A percentile compares a stretch with the other conserved stretches of the same genome.
Evolutionary conservation across 1,140 invertebrate genomes (phyloP).

Genomic region (Nylanderia fulva): DNA sequence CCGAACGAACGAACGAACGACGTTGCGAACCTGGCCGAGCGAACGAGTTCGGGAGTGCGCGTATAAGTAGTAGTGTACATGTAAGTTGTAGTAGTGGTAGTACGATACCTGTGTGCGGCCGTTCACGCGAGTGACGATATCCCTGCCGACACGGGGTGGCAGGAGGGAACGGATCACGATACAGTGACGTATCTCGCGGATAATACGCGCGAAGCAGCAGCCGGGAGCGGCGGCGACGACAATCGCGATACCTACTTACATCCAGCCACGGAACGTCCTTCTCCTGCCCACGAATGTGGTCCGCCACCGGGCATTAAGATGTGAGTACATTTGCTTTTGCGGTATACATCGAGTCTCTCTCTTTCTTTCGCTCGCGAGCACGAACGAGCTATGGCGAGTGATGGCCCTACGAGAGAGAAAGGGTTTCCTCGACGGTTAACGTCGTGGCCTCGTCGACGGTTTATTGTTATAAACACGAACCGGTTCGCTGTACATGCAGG

Average conservation of each 20-base stretch:
- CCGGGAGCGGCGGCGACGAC: constrained; percentile 18
- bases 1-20: not conserved
- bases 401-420: constrained; percentile 48
- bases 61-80: not conserved
- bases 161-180: constrained; percentile 28
- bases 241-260: constrained; percentile 3
- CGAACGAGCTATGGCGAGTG: constrained; percentile 33
- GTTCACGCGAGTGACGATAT: constrained; percentile 45
- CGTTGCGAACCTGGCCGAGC: constrained; percentile 44
- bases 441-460: constrained; percentile 40
- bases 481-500: constrained; percentile 7
- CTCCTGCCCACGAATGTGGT: constrained; percentile 72
- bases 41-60: constrained; percentile 37
- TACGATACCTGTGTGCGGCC: not conserved
- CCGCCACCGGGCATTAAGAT: constrained; percentile 72
- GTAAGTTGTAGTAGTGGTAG: not conserved
- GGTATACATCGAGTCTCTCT: not conserved
- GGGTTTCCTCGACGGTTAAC: constrained; percentile 44
- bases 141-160: not conserved
- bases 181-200: constrained; percentile 58
- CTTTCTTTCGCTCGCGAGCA: not conserved
- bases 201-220: constrained; percentile 53
- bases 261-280: constrained; percentile 52
- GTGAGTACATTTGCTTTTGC: constrained; percentile 66
- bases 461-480: constrained; percentile 66